Evolutionary conservation across 2,113 vertebrate species (phyloP), one percentile per base, ranked within the genome.

Genomic region (Paraplagusia blochii): DNA sequence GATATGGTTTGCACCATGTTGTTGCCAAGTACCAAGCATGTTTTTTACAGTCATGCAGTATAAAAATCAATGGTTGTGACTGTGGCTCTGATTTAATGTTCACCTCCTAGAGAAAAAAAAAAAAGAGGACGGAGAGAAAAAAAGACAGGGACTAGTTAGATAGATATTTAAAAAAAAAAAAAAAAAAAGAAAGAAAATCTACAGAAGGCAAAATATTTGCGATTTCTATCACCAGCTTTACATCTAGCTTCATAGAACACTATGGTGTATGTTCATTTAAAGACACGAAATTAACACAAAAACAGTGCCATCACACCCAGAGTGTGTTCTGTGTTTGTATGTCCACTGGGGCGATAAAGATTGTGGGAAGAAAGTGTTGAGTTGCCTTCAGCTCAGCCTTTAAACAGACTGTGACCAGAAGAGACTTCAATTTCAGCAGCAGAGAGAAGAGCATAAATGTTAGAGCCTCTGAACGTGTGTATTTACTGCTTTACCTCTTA

Each of bases 81-180:
- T 29, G 22, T 29, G 54, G 53, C 58, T 73, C 53, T 73, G 61
- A 59, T 80, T 85, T 69, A 77, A 62, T 76, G 51, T 77, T 76
- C 66, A 66, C 63, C 75, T 84, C 49, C 22, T 8, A 44, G 59
- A n/a, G 19, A 44, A 68, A 63, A 68, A 39, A 35, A 72, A 9
- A 12, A 2, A 29, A n/a, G 44, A 38, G 44, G 36, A 29, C 11
- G 15, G 11, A 35, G 39, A 36, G 51, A 35, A 4, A 4, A 9
- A 44, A 22, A 50, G n/a, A n/a, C n/a, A n/a, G n/a, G n/a, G n/a
- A n/a, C n/a, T n/a, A n/a, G n/a, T n/a, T n/a, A n/a, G n/a, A n/a
- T n/a, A n/a, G n/a, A n/a, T n/a, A n/a, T n/a, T n/a, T n/a, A 29
- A 29, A 29, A 2, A 29, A 29, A 6, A 29, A 29, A 29, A 4